Evolutionary conservation across 2,113 vertebrate species (phyloP).

Genomic region (Gopherus evgoodei): DNA sequence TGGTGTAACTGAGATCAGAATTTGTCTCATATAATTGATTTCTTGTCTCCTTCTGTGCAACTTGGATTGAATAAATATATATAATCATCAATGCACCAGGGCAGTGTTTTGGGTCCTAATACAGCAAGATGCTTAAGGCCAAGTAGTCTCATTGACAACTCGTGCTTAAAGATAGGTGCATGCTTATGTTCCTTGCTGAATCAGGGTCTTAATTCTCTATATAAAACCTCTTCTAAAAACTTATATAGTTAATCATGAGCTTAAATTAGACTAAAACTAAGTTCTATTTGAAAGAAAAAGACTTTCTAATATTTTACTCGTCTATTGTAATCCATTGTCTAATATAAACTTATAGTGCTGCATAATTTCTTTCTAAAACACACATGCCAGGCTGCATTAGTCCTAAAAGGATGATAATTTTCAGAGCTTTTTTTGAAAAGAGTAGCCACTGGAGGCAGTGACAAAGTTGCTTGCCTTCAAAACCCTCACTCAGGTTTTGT

Average conservation of each 20-base stretch:
- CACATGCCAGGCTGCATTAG: not conserved
- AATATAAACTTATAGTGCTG: not conserved
- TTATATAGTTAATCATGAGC: not conserved
- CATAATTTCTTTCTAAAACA: constrained; percentile 15
- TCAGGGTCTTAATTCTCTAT: not conserved
- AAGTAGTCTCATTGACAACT: not conserved
- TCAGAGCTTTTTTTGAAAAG: constrained; percentile 33
- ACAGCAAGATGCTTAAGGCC: not conserved
- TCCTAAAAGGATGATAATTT: constrained; percentile 18
- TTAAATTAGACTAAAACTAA: not conserved
- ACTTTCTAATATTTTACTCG: not conserved
- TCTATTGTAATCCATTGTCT: not conserved
- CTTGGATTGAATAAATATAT: not conserved
- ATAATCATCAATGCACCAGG: not conserved
- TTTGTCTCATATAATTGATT: not conserved
- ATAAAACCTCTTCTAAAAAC: not conserved
- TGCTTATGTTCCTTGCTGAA: not conserved
- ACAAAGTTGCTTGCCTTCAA: not conserved
- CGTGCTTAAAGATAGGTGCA: not conserved
- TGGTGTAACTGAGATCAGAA: not conserved
- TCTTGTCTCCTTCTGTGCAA: not conserved
- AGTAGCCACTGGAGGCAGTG: not conserved
- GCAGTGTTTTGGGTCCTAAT: not conserved
- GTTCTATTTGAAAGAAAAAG: not conserved
- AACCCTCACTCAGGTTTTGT: not conserved